Evolutionary conservation across 1,140 invertebrate species (phyloP).

Genomic region (Bicyclus anynana): DNA sequence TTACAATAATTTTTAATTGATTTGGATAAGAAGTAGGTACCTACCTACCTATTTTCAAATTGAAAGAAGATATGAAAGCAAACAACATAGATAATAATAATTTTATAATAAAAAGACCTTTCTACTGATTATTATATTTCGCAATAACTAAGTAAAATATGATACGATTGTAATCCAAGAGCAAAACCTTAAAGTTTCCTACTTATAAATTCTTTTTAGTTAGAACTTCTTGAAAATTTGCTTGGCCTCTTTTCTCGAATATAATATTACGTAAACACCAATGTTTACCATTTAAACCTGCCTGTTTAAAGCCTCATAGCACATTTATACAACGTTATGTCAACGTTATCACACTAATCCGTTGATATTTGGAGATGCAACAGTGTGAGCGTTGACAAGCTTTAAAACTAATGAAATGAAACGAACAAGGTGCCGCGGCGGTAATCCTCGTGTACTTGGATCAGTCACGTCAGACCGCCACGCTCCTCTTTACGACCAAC

Average conservation of each 20-base stretch:
- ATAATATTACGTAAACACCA: background rate
- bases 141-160: background rate
- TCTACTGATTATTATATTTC: conserved; percentile 44
- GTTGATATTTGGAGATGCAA: conserved; percentile 49
- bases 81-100: too few relatives aligned
- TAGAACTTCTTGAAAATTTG: background rate
- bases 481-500: conserved; percentile 42
- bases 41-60: background rate
- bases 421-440: conserved; percentile 47
- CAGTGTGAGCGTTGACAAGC: conserved; percentile 61
- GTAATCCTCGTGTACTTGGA: conserved; percentile 45
- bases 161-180: conserved; percentile 14
- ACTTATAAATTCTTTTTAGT: background rate
- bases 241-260: background rate
- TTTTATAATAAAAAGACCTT: too few relatives aligned
- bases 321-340: background rate
- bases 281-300: too few relatives aligned
- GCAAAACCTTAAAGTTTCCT: conserved; percentile 11
- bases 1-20: too few relatives aligned
- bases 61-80: too few relatives aligned
- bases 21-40: too few relatives aligned
- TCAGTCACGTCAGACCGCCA: conserved; percentile 47
- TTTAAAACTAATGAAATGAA: conserved; percentile 49
- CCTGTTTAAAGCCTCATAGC: too few relatives aligned
- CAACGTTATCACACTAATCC: conserved; percentile 16